These are phyloP conservation scores for Apeira syringaria DNA, from an alignment of 2,888 invertebrate species.

Conservation along the genomic window DNA sequence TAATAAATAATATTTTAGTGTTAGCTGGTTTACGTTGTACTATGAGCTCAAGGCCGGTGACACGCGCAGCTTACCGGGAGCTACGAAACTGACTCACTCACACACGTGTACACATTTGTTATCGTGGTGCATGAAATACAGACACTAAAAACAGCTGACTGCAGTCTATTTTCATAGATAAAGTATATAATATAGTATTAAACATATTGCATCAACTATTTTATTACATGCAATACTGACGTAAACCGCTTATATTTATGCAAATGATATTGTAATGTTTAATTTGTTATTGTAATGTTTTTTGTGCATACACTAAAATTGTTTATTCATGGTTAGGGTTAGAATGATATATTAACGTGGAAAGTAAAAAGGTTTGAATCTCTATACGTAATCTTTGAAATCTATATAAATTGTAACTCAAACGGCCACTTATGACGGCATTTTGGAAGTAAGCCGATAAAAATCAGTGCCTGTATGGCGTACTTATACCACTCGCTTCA, in stretches of 20 bases:
- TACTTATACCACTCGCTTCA: too few relatives aligned
- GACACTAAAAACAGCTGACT: constrained; percentile 43
- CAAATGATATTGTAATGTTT: constrained; percentile 5
- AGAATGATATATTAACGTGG: too few relatives aligned
- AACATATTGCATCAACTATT: constrained; percentile 10
- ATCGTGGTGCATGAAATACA: constrained; percentile 32
- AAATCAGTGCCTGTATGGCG: too few relatives aligned
- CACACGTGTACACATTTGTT: constrained; percentile 25
- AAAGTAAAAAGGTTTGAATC: too few relatives aligned
- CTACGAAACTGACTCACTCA: constrained; percentile 61
- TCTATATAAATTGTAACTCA: too few relatives aligned
- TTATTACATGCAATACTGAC: constrained; percentile 1
- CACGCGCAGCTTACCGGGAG: constrained; percentile 59
- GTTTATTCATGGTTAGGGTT: too few relatives aligned
- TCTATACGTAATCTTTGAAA: too few relatives aligned
- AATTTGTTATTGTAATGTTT: too few relatives aligned
- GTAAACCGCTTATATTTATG: constrained; percentile 4
- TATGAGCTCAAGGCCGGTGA: constrained; percentile 71
- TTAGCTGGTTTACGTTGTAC: constrained; percentile 58
- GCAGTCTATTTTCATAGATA: constrained; percentile 29
- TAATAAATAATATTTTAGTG: constrained; percentile 72
- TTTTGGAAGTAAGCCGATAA: too few relatives aligned
- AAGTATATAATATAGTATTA: constrained; percentile 29
- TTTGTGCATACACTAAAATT: too few relatives aligned
- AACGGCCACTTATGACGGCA: too few relatives aligned